phyloP scores from a whole-genome alignment of 2,113 vertebrate genomes.

The Peromyscus polionotus region DNA sequence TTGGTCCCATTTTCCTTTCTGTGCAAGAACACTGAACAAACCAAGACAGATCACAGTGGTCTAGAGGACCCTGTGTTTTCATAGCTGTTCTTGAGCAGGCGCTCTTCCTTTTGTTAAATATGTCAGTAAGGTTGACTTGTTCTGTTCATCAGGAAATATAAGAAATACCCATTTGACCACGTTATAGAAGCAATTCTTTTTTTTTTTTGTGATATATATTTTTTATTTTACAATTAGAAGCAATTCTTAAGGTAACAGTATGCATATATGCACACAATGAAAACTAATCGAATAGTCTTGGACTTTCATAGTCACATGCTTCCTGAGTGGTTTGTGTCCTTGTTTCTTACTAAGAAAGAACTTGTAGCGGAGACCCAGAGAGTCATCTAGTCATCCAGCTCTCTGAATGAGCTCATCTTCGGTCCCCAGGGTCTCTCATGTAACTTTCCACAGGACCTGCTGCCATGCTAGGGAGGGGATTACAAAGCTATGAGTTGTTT shows the following conservation, averaged over 20 bases:
- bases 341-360: neutral
- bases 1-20: neutral
- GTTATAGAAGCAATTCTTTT: neutral
- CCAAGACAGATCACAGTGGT: neutral
- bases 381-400: neutral
- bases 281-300: neutral
- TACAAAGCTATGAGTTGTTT: neutral
- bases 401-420: neutral
- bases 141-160: neutral
- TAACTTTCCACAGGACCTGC: neutral
- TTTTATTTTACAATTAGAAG: too few relatives aligned
- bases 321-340: neutral
- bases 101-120: neutral
- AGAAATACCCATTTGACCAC: neutral
- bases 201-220: too few relatives aligned
- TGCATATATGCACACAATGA: neutral
- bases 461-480: neutral
- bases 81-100: neutral
- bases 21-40: conserved; percentile 26
- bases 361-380: neutral
- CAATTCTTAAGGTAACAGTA: neutral
- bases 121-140: neutral
- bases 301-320: neutral
- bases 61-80: neutral
- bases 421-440: neutral